These are phyloP conservation scores for Macrotus californicus DNA, from an alignment of 2,113 vertebrate genomes.

Conservation along the genomic window DNA sequence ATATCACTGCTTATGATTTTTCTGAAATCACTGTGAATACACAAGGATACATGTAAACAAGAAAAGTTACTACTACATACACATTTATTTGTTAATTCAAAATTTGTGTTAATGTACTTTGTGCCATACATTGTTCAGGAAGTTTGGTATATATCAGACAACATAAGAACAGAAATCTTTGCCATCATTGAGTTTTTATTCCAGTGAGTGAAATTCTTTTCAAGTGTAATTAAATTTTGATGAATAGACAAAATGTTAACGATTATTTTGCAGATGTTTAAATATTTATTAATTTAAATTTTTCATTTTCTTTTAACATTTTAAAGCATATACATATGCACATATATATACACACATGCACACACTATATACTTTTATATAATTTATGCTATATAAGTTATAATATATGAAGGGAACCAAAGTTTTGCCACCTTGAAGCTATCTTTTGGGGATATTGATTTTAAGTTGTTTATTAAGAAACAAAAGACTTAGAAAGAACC, in stretches of 20 bases:
- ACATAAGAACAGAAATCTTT: not conserved
- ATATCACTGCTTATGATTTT: not conserved
- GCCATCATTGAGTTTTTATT: not conserved
- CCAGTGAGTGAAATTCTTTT: not conserved
- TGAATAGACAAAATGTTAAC: not conserved
- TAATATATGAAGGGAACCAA: not conserved
- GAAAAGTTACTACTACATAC: not conserved
- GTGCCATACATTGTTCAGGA: not conserved
- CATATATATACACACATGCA: not conserved
- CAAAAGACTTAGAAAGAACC: not conserved
- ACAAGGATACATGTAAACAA: not conserved
- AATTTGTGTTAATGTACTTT: not conserved
- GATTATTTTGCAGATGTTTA: not conserved
- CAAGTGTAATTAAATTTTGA: slow-evolving; percentile 6
- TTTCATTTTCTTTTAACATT: not conserved
- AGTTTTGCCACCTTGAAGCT: not conserved
- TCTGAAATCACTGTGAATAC: not conserved
- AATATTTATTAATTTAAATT: not conserved
- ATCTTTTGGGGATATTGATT: not conserved
- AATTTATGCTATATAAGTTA: not conserved
- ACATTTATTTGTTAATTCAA: not conserved
- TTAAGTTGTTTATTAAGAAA: not conserved
- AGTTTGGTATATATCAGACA: not conserved
- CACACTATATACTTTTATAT: not conserved
- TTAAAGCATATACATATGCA: not conserved